Percentiles rank a stretch among this genome's conserved stretches.
phyloP scores from a whole-genome alignment of 2,113 vertebrate species.

The Hirundichthys speculiger region DNA sequence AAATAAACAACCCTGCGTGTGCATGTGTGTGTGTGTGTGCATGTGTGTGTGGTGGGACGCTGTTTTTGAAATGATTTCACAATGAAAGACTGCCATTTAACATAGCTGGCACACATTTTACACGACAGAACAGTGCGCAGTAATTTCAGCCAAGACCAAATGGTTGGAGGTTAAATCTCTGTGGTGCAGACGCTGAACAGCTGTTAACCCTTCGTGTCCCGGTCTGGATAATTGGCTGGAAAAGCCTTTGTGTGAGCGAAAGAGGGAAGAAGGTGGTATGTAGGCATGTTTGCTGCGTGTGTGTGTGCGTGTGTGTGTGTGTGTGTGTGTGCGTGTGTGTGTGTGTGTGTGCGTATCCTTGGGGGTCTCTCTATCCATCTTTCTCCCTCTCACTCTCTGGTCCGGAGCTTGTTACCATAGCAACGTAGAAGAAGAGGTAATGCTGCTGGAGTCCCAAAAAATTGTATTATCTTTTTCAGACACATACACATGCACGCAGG shows the following conservation, averaged over 20 bases:
- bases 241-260: constrained; percentile 72
- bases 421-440: constrained; percentile 77
- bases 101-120: constrained; percentile 58
- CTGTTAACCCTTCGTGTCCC: constrained; percentile 72
- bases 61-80: constrained; percentile 39
- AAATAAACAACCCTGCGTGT: constrained; percentile 19
- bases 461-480: constrained; percentile 76
- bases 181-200: constrained; percentile 70
- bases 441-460: constrained; percentile 77
- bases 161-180: constrained; percentile 73
- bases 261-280: constrained; percentile 48
- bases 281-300: constrained; percentile 58
- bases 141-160: constrained; percentile 67
- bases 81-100: constrained; percentile 53
- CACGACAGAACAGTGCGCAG: constrained; percentile 57
- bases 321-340: constrained; percentile 37
- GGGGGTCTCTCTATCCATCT: constrained; percentile 76
- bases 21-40: constrained; percentile 15
- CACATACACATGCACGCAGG: constrained; percentile 13
- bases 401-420: constrained; percentile 77
- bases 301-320: constrained; percentile 42
- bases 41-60: constrained; percentile 15
- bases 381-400: constrained; percentile 73
- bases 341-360: constrained; percentile 63
- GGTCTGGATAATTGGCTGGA: constrained; percentile 73